Evolutionary conservation across 1,140 invertebrate genomes (phyloP).

Genomic region (Ostrea edulis): DNA sequence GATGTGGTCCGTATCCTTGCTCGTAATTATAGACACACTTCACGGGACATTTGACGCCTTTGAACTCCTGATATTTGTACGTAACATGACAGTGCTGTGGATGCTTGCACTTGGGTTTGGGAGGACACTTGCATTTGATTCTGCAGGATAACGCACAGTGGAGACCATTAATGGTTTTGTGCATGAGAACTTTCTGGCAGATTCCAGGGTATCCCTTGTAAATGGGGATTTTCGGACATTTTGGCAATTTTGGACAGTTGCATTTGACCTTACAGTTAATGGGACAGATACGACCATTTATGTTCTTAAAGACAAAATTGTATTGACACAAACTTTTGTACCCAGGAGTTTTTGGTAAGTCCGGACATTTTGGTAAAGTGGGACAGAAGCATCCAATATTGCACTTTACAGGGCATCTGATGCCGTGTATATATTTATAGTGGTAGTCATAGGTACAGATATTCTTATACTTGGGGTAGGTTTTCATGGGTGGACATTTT

Average conservation of each 20-base stretch:
- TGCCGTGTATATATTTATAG: slow-evolving; percentile 28
- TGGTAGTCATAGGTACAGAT: slow-evolving; percentile 1
- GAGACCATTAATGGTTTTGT: slow-evolving; percentile 13
- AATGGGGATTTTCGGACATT: neutral
- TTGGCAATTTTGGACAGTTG: neutral
- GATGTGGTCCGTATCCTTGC: neutral
- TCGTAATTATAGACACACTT: slow-evolving; percentile 5
- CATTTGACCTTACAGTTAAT: slow-evolving; percentile 24
- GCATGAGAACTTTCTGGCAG: neutral
- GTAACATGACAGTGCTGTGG: neutral
- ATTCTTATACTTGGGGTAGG: neutral
- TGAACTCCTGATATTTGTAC: neutral
- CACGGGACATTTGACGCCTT: slow-evolving; percentile 1
- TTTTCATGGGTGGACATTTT: slow-evolving; percentile 26
- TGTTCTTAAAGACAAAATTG: neutral
- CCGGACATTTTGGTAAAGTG: slow-evolving; percentile 1
- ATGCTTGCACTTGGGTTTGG: neutral
- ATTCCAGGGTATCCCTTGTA: slow-evolving; percentile 19
- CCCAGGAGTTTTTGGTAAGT: neutral
- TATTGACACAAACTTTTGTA: neutral
- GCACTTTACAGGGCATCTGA: neutral
- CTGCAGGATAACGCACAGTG: slow-evolving; percentile 19
- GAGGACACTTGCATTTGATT: slow-evolving; percentile 41
- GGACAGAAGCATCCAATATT: slow-evolving; percentile 25
- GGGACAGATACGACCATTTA: slow-evolving; percentile 31